These are phyloP conservation scores for Drosophila simulans DNA, from an alignment of 1,140 invertebrate genomes.

Conservation along the genomic window DNA sequence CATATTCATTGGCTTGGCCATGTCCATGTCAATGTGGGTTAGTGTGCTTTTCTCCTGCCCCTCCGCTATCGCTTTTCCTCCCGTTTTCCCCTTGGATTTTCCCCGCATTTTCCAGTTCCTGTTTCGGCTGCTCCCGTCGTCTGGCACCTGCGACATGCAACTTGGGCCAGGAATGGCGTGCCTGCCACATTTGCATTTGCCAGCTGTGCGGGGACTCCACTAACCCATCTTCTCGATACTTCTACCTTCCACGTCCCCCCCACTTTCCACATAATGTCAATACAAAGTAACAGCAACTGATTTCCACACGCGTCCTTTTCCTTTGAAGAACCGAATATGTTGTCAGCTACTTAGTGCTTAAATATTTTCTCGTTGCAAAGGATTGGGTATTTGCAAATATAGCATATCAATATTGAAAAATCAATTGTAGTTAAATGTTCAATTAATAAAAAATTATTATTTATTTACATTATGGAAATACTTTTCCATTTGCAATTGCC, in stretches of 20 bases:
- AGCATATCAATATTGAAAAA: neutral
- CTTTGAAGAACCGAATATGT: neutral
- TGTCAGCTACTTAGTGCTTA: too few species aligned
- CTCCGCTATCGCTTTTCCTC: slow-evolving; percentile 1
- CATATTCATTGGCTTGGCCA: slow-evolving; percentile 63
- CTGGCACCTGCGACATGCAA: slow-evolving; percentile 10
- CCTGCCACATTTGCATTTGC: slow-evolving; percentile 37
- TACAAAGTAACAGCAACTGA: slow-evolving; percentile 31
- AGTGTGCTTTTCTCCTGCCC: slow-evolving; percentile 28
- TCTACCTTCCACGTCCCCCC: neutral
- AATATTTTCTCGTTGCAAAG: neutral
- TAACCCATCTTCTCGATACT: too few species aligned
- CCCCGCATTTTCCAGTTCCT: neutral
- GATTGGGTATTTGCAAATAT: too few species aligned
- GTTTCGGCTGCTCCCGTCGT: neutral
- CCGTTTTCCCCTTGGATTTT: slow-evolving; percentile 1
- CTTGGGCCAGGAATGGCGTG: slow-evolving; percentile 11
- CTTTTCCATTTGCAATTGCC: neutral
- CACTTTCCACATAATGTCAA: slow-evolving; percentile 32
- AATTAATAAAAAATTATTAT: too few species aligned
- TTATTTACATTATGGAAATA: too few species aligned
- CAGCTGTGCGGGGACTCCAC: neutral
- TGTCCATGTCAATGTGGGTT: slow-evolving; percentile 58
- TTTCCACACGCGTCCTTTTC: slow-evolving; percentile 18
- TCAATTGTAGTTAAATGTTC: neutral